Evolutionary conservation across 2,797 vertebrate species (phyloP), one percentile per base, ranked within the genome.

Genomic region (Tolypeutes matacus): DNA sequence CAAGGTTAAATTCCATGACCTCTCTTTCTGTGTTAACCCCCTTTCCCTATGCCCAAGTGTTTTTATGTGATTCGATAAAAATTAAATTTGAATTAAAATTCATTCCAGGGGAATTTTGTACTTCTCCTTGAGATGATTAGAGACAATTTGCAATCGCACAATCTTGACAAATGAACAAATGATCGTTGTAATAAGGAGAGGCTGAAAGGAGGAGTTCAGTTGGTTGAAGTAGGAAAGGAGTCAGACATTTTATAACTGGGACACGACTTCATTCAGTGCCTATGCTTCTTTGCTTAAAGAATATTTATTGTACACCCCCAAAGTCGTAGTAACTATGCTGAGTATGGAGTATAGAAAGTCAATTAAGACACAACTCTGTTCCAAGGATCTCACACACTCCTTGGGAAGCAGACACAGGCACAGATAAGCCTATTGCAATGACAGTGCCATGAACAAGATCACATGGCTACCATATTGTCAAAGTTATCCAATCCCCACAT

Each of bases 1-100:
- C 80, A 73, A 94, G 85, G 85, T 96, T 88, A 85, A 70, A 93
- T 93, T 87, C 78, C 15, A 88, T 83, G 87, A 87, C 81, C 90
- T 90, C 17, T 80, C 86, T 91, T 89, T 95, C 90, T 93, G 78
- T 36, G 77, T 88, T 96, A 85, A 89, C 62, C 51, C 31, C n/a
- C 58, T 93, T 92, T 90, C 36, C 36, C 49, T 89, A 89, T 78
- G 36, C 69, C 64, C 81, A 75, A 83, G 92, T 92, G 81, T 88
- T 93, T 94, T 90, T 75, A 93, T 77, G 67, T 89, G 93, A 95
- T 84, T 96, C 95, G 64, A 64, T 91, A 85, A 86, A 95, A 95
- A 95, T 91, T 95, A 96, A 94, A 95, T 93, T 53, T 67, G 70
- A 96, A 96, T 96, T 94, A 92, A 93, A 97, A 94, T 93, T 96